These are phyloP conservation scores for Brachypalpus laphriformis DNA, from an alignment of 2,888 invertebrate species.

Conservation along the genomic window DNA sequence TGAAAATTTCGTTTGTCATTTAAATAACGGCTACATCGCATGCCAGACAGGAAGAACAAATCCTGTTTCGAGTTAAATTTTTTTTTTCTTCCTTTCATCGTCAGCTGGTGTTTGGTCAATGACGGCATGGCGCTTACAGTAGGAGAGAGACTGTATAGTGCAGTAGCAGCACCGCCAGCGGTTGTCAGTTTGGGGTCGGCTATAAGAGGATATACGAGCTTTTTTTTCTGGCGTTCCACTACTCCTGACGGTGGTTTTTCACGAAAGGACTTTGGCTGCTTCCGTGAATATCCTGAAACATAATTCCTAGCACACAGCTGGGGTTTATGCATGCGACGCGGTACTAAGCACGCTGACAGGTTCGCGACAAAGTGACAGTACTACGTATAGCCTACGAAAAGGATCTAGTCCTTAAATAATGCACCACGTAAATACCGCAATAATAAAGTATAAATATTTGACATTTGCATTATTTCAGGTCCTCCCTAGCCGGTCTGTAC, in stretches of 20 bases:
- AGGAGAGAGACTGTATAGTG: not conserved
- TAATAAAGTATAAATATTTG: slow-evolving; percentile 81
- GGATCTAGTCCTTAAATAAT: slow-evolving; percentile 65
- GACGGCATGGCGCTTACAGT: not conserved
- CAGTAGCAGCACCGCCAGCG: slow-evolving; percentile 1
- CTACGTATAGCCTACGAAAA: slow-evolving; percentile 1
- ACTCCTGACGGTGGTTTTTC: slow-evolving; percentile 15
- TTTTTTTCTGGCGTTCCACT: slow-evolving; percentile 6
- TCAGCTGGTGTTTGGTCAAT: slow-evolving; percentile 60
- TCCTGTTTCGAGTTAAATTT: slow-evolving; percentile 60
- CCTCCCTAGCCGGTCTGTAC: not conserved
- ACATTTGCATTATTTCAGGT: slow-evolving; percentile 78
- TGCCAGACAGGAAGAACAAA: slow-evolving; percentile 73
- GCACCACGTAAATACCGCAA: slow-evolving; percentile 77
- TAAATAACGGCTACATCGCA: slow-evolving; percentile 74
- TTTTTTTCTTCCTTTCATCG: slow-evolving; percentile 34
- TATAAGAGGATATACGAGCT: slow-evolving; percentile 48
- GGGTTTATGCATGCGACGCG: slow-evolving; percentile 52
- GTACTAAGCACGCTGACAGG: slow-evolving; percentile 42
- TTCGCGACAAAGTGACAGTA: slow-evolving; percentile 52
- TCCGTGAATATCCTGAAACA: slow-evolving; percentile 63
- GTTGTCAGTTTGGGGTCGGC: slow-evolving; percentile 58
- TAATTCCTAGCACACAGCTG: slow-evolving; percentile 59
- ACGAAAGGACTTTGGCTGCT: slow-evolving; percentile 31
- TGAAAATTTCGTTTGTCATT: slow-evolving; percentile 74